Evolutionary conservation across 2,888 invertebrate genomes (phyloP).

Genomic region (Epinotia ramella): DNA sequence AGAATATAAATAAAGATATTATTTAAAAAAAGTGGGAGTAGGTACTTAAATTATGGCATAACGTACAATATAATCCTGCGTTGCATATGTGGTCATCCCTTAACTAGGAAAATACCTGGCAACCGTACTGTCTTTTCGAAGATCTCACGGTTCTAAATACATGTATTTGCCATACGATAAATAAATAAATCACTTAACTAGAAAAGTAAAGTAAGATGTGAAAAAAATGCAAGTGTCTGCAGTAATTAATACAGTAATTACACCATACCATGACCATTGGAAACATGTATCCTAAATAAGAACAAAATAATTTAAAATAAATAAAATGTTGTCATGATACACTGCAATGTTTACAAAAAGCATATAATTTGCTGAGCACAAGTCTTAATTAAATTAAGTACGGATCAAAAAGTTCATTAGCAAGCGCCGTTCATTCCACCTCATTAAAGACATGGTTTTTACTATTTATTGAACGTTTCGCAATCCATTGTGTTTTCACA

Average conservation of each 20-base stretch:
- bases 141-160: too few species aligned
- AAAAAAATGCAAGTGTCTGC: not conserved
- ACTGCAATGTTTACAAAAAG: conserved; percentile 19
- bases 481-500: conserved; percentile 16
- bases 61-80: not conserved
- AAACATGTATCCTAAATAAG: not conserved
- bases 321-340: conserved; percentile 2
- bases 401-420: conserved; percentile 26
- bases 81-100: not conserved
- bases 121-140: too few species aligned
- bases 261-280: not conserved
- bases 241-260: not conserved
- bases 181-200: too few species aligned
- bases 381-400: conserved; percentile 36
- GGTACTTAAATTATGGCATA: not conserved
- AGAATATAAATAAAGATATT: too few species aligned
- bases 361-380: conserved; percentile 18
- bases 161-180: too few species aligned
- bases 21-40: too few species aligned
- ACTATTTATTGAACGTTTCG: conserved; percentile 17
- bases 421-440: conserved; percentile 21
- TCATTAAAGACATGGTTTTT: conserved; percentile 25
- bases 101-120: too few species aligned
- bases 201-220: too few species aligned
- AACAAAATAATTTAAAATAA: not conserved